Conservation (phyloP, 2,797 vertebrate species). For the Artibeus jamaicensis region DNA sequence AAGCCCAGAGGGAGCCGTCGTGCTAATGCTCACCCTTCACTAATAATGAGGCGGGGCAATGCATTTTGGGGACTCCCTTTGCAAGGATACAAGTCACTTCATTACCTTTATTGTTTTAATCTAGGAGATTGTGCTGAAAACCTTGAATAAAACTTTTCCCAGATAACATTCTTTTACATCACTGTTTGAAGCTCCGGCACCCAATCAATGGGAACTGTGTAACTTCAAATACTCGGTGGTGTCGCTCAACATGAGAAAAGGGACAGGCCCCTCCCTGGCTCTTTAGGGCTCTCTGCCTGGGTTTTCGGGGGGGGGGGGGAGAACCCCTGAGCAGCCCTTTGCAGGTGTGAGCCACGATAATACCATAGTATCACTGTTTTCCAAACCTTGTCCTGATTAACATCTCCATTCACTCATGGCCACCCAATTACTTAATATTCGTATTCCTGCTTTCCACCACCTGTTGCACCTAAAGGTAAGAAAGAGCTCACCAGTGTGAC, state of each 20-base stretch:
- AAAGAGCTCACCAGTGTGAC: neutral
- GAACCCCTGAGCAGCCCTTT: neutral
- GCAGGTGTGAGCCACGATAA: neutral
- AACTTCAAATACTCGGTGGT: neutral
- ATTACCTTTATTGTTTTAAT: neutral
- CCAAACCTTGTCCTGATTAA: neutral
- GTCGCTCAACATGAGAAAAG: neutral
- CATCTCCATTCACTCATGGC: neutral
- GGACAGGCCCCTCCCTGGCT: neutral
- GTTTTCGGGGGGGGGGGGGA: neutral
- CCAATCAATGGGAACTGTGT: neutral
- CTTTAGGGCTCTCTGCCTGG: no score
- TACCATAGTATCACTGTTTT: conserved; percentile 10
- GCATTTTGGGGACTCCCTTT: neutral
- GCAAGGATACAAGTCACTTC: neutral
- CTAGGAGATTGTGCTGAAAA: neutral
- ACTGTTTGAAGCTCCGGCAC: neutral
- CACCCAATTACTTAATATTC: neutral
- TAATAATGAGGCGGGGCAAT: neutral
- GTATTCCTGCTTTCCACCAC: neutral
- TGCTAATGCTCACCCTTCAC: neutral
- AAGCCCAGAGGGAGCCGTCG: neutral
- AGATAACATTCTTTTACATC: neutral
- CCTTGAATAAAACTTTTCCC: neutral
- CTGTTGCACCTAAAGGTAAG: neutral